Base-by-base conservation (phyloP, 37 sponge, comb jelly and placozoan species). In the Diacarnus erythraeanus region DNA sequence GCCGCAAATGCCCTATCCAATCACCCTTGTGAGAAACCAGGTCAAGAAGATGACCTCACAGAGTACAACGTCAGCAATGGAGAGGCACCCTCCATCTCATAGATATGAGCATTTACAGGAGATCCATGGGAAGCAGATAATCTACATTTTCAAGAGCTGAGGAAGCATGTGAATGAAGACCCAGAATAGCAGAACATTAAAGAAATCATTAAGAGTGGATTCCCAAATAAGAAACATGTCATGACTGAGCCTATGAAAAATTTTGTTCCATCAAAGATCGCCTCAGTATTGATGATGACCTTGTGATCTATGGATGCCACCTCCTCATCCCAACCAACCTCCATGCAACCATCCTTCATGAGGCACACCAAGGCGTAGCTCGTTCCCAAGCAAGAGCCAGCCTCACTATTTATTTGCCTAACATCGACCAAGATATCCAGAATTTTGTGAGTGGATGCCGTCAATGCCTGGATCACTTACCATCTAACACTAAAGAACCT, bases 1-100 rank as follows among this genome's bases (percentile, higher is more conserved):
- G 86, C 86, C 15, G 39, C 74, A 21, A 72, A 84, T 77, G 84
- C 84, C 40, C 76, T 75, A 3, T 77, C 77, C 26, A 23, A 71
- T 15, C 38, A 58, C 72, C 84, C 77, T 9, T 30, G 22, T 1
- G 2, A 36, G 0, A 41, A 66, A 5, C 84, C 84, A 17, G 12
- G 66, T 0, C 57, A 34, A 43, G 20, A 44, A 4, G 84, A 75
- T 25, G 36, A 26, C 6, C 84, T 84, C 29, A 64, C 74, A 18
- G 74, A 72, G 37, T 35, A 79, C 1, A n/a, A n/a, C n/a, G n/a
- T n/a, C n/a, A n/a, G 64, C 9, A 61, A 61, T 15, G 20, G 64
- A 61, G 27, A 72, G 17, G 43, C 73, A 22, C 4, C n/a, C 23
- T 72, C 73, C 3, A 5, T 72, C 4, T 4, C 73, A 40, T 54